These are phyloP conservation scores for Drosophila cracens DNA, from an alignment of 2,888 invertebrate species.

Conservation along the genomic window DNA sequence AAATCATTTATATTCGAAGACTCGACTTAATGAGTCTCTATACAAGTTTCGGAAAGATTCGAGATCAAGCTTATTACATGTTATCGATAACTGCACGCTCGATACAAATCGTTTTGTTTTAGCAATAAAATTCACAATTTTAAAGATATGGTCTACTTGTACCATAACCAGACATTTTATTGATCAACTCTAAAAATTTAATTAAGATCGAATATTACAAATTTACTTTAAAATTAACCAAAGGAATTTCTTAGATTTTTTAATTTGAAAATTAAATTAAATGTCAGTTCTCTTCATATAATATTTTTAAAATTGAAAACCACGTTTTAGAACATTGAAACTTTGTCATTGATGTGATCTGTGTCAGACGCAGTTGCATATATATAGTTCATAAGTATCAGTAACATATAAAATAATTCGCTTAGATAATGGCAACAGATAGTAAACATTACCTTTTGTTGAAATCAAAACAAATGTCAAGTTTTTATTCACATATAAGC, in stretches of 20 bases:
- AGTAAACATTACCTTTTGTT: not conserved
- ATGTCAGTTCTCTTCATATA: not conserved
- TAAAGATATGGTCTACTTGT: not conserved
- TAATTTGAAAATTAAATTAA: not conserved
- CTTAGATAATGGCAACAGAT: constrained; percentile 1
- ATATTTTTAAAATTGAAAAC: not conserved
- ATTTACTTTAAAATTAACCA: not conserved
- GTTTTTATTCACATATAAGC: constrained; percentile 17
- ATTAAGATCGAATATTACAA: not conserved
- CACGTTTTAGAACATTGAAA: not conserved
- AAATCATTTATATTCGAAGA: not conserved
- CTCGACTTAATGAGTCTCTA: not conserved
- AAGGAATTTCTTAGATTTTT: not conserved
- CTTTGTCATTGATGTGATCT: not conserved
- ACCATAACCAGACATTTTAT: not conserved
- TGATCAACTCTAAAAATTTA: not conserved
- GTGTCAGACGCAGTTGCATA: not conserved
- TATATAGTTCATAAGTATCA: not conserved
- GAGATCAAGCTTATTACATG: not conserved
- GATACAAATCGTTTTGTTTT: not conserved
- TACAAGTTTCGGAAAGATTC: not conserved
- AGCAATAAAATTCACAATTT: not conserved
- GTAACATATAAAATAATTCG: not conserved
- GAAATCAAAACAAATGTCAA: not conserved
- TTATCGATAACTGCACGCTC: not conserved